Evolutionary conservation across 2,113 vertebrate species (phyloP), one percentile per base, ranked within the genome.

Genomic region (Trogon melanurus): DNA sequence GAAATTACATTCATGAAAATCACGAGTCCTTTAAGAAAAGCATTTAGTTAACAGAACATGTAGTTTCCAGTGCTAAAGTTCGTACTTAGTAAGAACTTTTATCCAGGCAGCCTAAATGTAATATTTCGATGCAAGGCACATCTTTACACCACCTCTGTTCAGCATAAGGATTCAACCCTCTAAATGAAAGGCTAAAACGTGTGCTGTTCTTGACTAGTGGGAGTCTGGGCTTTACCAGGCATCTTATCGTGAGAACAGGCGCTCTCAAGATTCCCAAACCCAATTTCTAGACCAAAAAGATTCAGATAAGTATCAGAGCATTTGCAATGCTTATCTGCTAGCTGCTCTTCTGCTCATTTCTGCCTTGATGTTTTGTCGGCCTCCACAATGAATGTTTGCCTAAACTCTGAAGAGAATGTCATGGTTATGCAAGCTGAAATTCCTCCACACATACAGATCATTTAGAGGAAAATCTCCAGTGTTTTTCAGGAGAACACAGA

Each of bases 251-350:
- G 93, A 96, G 93, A 96, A 96, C 88, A 69, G 70, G 57, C 41
- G n/a, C 83, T 82, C 90, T 75, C 80, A 41, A 85, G 93, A 87
- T 96, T 96, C 96, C 91, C 93, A 96, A 97, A 95, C 58, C 22
- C 76, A 66, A 92, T 96, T 94, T 89, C 96, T 95, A 95, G 92
- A 95, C 86, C 73, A 93, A 92, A 96, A 96, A 70, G 92, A 79
- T 54, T 87, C 86, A 96, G 96, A 94, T 96, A 91, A 92, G 48
- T 92, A 96, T 95, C 93, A 93, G 62, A 91, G 84, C 80, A 97
- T 96, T 95, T 96, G 96, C 96, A 95, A 96, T 95, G 95, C 95
- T 97, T 95, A 96, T 96, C 95, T 96, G 70, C 66, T 85, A 79
- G 65, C 50, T 85, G 83, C 26, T 95, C 83, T 69, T 65, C 82